Percentiles rank a stretch among this genome's conserved stretches.
Conservation (phyloP, 2,797 vertebrate genomes). For the Mus minutoides region DNA sequence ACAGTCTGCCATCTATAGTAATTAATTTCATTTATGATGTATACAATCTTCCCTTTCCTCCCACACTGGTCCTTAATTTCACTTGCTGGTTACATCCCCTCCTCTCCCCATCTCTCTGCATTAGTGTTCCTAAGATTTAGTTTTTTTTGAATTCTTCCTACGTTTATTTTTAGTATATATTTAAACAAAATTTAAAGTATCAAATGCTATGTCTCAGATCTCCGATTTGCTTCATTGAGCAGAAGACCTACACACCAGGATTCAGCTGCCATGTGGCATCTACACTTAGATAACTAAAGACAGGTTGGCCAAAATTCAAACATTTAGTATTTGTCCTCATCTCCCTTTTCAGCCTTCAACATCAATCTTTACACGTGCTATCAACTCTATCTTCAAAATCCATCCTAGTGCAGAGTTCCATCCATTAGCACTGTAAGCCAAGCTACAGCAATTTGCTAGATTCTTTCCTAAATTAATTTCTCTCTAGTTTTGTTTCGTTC, state of each 20-base stretch:
- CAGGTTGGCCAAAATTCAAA: not conserved
- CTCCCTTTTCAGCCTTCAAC: not conserved
- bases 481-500: conserved; percentile 16
- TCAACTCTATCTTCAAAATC: conserved; percentile 14
- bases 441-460: conserved; percentile 1
- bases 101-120: not conserved
- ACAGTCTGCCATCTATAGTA: not conserved
- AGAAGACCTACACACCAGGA: not conserved
- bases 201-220: not conserved
- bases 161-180: not conserved
- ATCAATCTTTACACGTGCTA: not conserved
- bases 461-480: not conserved
- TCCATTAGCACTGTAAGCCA: not conserved
- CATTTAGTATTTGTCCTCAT: conserved; percentile 3
- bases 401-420: not conserved
- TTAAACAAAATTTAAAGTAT: not conserved
- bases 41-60: not conserved
- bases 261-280: not conserved
- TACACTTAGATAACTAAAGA: conserved; percentile 27
- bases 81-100: not conserved
- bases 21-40: not conserved
- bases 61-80: not conserved
- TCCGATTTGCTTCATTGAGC: no score
- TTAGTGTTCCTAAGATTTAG: not conserved
- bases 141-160: not conserved